These are phyloP conservation scores for Drosophila lacicola DNA, from an alignment of 2,888 invertebrate genomes.

Conservation along the genomic window DNA sequence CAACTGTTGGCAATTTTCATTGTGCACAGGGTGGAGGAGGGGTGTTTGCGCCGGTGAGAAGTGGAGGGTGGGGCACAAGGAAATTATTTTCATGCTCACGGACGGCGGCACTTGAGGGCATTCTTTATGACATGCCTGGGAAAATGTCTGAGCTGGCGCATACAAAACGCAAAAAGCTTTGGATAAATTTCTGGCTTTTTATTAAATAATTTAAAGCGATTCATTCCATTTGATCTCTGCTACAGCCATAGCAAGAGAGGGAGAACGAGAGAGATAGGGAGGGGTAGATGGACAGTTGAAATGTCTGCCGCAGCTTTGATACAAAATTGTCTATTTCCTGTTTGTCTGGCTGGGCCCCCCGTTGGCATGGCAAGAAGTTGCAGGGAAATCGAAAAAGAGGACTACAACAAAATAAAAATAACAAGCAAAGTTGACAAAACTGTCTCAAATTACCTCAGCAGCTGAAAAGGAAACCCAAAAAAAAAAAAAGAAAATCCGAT, in stretches of 20 bases:
- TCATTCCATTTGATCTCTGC: constrained; percentile 29
- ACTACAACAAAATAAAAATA: constrained; percentile 22
- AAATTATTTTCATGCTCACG: constrained; percentile 77
- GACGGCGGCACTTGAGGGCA: constrained; percentile 74
- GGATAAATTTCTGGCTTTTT: constrained; percentile 45
- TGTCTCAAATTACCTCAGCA: constrained; percentile 45
- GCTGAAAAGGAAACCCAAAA: background rate
- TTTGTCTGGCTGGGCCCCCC: constrained; percentile 51
- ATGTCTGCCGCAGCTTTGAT: constrained; percentile 52
- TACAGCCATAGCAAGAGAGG: background rate
- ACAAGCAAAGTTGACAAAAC: constrained; percentile 45
- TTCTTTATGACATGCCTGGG: constrained; percentile 73
- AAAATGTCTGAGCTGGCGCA: constrained; percentile 51
- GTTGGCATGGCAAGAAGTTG: constrained; percentile 29
- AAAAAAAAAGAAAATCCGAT: background rate
- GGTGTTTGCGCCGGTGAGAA: too few relatives aligned
- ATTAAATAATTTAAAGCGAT: constrained; percentile 68
- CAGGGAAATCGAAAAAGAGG: constrained; percentile 20
- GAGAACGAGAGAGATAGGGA: background rate
- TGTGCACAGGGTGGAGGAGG: constrained; percentile 14
- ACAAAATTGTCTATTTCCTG: constrained; percentile 75
- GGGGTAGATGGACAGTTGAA: constrained; percentile 10
- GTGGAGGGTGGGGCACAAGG: constrained; percentile 2
- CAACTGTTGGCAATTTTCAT: constrained; percentile 73
- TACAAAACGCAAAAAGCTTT: constrained; percentile 37